Evolutionary conservation across 2,113 vertebrate genomes (phyloP), one percentile per base, ranked within the genome.

Genomic region (Paramisgurnus dabryanus): DNA sequence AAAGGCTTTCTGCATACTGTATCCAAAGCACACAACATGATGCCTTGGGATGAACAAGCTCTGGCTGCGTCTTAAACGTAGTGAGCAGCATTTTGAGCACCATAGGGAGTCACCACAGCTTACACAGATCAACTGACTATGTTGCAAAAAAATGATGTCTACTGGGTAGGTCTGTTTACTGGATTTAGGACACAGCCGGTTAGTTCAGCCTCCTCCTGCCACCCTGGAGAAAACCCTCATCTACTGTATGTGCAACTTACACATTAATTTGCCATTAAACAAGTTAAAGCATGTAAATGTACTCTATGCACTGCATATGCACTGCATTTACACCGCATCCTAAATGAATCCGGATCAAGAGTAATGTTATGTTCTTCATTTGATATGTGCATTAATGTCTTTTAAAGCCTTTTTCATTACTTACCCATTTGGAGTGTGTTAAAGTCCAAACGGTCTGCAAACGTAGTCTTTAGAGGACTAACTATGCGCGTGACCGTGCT

Each of bases 361-460:
- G 27, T 34, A 34, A 34, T 1, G 27, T 34, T 34, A 34, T 3
- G 1, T 34, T 61, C 10, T 45, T 0, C 12, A 40, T 1, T 10
- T 7, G 11, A 47, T 8, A 47, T 50, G 11, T 64, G 41, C 22
- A 47, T 22, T 22, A 22, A 7, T 60, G 12, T 11, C 10, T 15
- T 22, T 43, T n/a, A 17, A 7, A 13, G 10, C 43, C n/a, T 66
- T 66, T 76, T 0, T 17, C 15, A 5, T 40, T 12, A 82, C 84
- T 86, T 75, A 69, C 66, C 67, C 65, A 71, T 77, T 47, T 66
- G 75, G 34, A 8, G 27, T 41, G 58, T 34, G 63, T 66, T 17
- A 40, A 4, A 41, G 61, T 76, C 74, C 61, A 66, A 53, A 55
- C 45, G 18, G 27, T 53, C 15, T 66, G 61, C 34, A 8, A 77